Evolutionary conservation across 2,797 vertebrate genomes (phyloP), one percentile per base, ranked within the genome.

Genomic region (Hipposideros larvatus): DNA sequence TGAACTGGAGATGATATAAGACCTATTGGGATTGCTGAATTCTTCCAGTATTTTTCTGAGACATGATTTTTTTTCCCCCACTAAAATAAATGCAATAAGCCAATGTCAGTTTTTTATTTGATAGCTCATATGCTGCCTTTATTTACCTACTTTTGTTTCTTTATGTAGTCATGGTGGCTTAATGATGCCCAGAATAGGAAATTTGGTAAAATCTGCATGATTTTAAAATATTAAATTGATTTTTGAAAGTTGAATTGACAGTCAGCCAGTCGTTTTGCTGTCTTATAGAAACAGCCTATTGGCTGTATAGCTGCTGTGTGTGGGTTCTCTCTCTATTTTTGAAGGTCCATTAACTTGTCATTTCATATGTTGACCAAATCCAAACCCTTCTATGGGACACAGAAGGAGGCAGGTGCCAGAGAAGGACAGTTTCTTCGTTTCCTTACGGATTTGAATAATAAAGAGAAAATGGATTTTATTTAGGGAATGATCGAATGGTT

Each of bases 401-500:
- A 87, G 94, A 41, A 5, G 46, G 77, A 96, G 51, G 26, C 26
- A 41, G 7, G 34, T 91, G 78, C 94, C 87, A 94, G 53, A 59
- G 71, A 83, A 95, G 31, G 51, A 13, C 61, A 83, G 26, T 63
- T 77, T 88, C 65, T 94, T 74, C 41, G 0, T 7, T 94, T 98
- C 65, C 21, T 1, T 85, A 71, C 93, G 41, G 74, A 48, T 85
- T 93, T 92, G 34, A 70, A 46, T 94, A 95, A 96, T 97, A 59
- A 41, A 77, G 86, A 96, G 91, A 97, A 95, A 96, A 96, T 77
- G 59, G n/a, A 94, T 89, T 95, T 95, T 68, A 86, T 83, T 92
- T 75, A 97, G 85, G 94, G 80, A 94, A 91, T 96, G 96, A 93
- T 84, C 57, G 97, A 97, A 97, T 97, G 77, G 85, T 46, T 87